A percentile compares a stretch with the other conserved stretches of the same genome.
Conservation (phyloP, 2,888 invertebrate genomes). For the Mesoligia furuncula region DNA sequence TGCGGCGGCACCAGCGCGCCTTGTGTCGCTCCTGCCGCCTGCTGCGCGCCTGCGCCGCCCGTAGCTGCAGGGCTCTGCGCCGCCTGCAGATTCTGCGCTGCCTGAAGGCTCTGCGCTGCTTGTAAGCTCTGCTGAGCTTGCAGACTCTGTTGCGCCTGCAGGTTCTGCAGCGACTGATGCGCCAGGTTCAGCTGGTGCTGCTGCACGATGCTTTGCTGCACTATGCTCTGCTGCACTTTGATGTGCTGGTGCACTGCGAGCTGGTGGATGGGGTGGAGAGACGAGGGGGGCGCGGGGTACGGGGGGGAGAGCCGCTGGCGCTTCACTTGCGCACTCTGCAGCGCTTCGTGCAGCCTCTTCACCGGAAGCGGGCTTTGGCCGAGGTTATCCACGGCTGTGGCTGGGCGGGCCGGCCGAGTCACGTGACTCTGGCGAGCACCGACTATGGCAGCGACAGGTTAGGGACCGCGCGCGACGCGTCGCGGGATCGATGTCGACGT, state of each 20-base stretch:
- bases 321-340: slow-evolving; percentile 91
- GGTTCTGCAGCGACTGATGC: slow-evolving; percentile 86
- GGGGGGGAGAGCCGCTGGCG: slow-evolving; percentile 91
- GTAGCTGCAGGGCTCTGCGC: slow-evolving; percentile 83
- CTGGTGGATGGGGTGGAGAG: slow-evolving; percentile 87
- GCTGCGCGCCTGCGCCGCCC: slow-evolving; percentile 83
- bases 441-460: slow-evolving; percentile 85
- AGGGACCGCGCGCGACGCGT: slow-evolving; percentile 84
- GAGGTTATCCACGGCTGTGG: slow-evolving; percentile 90
- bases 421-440: slow-evolving; percentile 90
- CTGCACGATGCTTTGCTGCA: slow-evolving; percentile 88
- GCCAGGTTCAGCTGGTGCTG: slow-evolving; percentile 88
- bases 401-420: slow-evolving; percentile 90
- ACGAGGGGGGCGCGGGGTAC: slow-evolving; percentile 89
- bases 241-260: slow-evolving; percentile 88
- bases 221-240: slow-evolving; percentile 88
- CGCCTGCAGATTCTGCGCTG: slow-evolving; percentile 75
- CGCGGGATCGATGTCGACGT: slow-evolving; percentile 81
- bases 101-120: slow-evolving; percentile 78
- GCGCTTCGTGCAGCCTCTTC: slow-evolving; percentile 91
- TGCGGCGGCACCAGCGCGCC: slow-evolving; percentile 87
- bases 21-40: slow-evolving; percentile 82
- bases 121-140: slow-evolving; percentile 78
- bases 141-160: slow-evolving; percentile 82
- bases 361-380: slow-evolving; percentile 90